phyloP scores from a whole-genome alignment of 2,888 invertebrate species.

The Dynastes hyllus region DNA sequence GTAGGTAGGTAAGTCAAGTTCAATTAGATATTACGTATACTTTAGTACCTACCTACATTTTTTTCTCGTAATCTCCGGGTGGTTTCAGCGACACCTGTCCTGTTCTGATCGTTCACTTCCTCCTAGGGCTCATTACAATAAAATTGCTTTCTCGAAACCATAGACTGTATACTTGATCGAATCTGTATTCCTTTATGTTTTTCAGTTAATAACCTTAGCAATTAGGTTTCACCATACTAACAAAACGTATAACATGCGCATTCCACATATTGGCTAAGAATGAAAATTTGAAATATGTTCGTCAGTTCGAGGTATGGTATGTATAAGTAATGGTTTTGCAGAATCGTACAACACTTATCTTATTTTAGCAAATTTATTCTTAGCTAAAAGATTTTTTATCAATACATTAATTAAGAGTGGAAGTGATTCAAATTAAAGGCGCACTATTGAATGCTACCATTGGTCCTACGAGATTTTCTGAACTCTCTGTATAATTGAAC shows the following conservation, averaged over 20 bases:
- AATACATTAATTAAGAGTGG: no score
- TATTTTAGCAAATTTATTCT: no score
- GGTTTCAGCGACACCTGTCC: constrained; percentile 59
- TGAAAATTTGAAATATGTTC: not conserved
- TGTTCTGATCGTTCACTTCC: constrained; percentile 60
- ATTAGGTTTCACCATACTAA: constrained; percentile 13
- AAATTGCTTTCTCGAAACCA: constrained; percentile 57
- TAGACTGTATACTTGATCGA: constrained; percentile 49
- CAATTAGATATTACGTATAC: constrained; percentile 3
- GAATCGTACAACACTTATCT: not conserved
- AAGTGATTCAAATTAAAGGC: no score
- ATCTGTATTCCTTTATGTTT: constrained; percentile 30
- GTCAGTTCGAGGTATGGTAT: not conserved
- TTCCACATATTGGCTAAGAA: not conserved
- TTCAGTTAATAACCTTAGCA: constrained; percentile 17
- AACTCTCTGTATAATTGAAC: no score
- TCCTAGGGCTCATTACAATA: constrained; percentile 58
- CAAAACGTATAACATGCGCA: not conserved
- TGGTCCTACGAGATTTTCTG: no score
- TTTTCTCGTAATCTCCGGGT: constrained; percentile 18
- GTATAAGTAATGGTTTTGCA: not conserved
- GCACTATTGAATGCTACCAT: no score
- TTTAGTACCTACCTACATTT: constrained; percentile 2
- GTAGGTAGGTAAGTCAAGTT: constrained; percentile 18
- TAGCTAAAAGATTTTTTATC: no score